Conservation (phyloP, 2,888 invertebrate genomes). For the Torymus aiolomorphi region DNA sequence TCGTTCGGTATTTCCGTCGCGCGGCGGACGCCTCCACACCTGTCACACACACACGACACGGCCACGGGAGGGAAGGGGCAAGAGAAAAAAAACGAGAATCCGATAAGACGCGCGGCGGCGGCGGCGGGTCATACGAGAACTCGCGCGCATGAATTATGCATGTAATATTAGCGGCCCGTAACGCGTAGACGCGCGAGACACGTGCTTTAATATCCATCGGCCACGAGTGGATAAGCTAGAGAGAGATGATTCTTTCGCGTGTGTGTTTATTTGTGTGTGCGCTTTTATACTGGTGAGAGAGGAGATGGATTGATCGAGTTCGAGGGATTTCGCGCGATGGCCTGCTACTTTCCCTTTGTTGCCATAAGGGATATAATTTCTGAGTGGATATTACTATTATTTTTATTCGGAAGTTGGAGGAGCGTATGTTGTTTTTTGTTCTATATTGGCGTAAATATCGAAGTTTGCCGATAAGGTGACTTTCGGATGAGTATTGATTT, state of each 20-base stretch:
- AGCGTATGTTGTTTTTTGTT: no score
- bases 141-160: slow-evolving; percentile 43
- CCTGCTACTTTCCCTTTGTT: no score
- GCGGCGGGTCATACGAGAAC: slow-evolving; percentile 41
- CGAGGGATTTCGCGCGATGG: no score
- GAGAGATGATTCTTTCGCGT: neutral
- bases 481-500: no score
- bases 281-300: no score
- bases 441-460: no score
- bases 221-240: neutral
- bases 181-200: slow-evolving; percentile 25
- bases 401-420: no score
- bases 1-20: no score
- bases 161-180: slow-evolving; percentile 50
- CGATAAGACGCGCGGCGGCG: slow-evolving; percentile 20
- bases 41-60: slow-evolving; percentile 7
- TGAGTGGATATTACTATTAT: no score
- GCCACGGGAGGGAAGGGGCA: neutral
- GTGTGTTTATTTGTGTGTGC: neutral
- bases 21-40: neutral
- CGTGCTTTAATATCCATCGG: slow-evolving; percentile 35
- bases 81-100: slow-evolving; percentile 23
- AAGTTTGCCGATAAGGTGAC: no score
- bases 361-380: no score
- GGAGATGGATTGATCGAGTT: no score